Evolutionary conservation across 2,797 vertebrate species (phyloP), one percentile per base, ranked within the genome.

Genomic region (Falco columbarius): DNA sequence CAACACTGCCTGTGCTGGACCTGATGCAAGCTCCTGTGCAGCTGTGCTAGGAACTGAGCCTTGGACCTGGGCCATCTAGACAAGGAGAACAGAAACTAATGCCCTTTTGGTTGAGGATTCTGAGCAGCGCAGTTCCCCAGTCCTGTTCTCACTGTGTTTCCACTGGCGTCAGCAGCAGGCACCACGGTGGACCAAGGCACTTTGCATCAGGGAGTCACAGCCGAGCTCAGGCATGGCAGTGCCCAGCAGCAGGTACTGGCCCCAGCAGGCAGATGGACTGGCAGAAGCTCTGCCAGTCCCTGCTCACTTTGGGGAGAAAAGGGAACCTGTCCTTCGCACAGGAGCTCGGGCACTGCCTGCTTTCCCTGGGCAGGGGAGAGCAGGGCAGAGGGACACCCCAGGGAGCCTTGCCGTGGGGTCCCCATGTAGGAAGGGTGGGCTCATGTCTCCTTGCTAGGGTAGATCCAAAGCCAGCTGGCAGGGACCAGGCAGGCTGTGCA

Each of bases 311-410:
- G 47, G 5, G 30, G 26, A 61, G 14, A 27, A 40, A 21, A 36
- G 62, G 44, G 44, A 77, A 24, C n/a, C 12, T 0, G 0, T 44
- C 40, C n/a, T n/a, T 71, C 38, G 24, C 0, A 1, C 0, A 0
- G 38, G 42, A 51, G 15, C 40, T 21, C 12, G 0, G 24, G 55
- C 10, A 44, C 20, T 5, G 0, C 0, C 34, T 24, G 63, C 34
- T 14, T 63, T 34, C 40, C 8, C 30, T 13, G 14, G 46, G 32
- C 46, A 11, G 3, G 36, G 36, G 55, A 55, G 15, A n/a, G 70
- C 62, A 12, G 75, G 76, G 44, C 44, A 16, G 55, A 9, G 40
- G 32, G 27, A 44, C 19, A 2, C 9, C 21, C 16, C 6, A 16
- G 29, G 59, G 36, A 67, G 13, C 49, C 72, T 63, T 20, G 19